Evolutionary conservation across 2,888 invertebrate species (phyloP).

Genomic region (Clanis bilineata): DNA sequence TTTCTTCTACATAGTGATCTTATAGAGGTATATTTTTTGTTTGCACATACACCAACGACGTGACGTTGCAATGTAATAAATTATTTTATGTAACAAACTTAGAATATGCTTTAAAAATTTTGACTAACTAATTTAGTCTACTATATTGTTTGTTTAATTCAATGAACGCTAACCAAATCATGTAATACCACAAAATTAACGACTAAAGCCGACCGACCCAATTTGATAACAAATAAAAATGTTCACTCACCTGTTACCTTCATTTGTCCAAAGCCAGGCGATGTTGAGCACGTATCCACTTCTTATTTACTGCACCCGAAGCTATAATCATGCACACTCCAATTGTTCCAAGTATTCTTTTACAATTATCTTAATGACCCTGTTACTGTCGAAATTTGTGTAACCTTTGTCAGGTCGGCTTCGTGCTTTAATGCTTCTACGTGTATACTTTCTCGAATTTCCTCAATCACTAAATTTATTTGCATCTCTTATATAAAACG

Average conservation of each 20-base stretch:
- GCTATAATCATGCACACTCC: constrained; percentile 6
- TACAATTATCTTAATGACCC: constrained; percentile 36
- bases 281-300: not conserved
- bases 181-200: too few species aligned
- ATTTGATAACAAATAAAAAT: not conserved
- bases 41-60: too few species aligned
- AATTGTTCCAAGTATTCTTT: constrained; percentile 26
- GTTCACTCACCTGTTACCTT: constrained; percentile 2
- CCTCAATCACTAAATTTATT: constrained; percentile 16
- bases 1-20: too few species aligned
- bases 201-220: not conserved
- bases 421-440: constrained; percentile 32
- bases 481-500: not conserved
- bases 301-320: not conserved
- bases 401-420: constrained; percentile 60
- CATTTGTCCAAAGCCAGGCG: not conserved
- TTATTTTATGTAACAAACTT: too few species aligned
- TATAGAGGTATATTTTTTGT: too few species aligned
- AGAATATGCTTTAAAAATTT: too few species aligned
- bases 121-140: too few species aligned
- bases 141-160: too few species aligned
- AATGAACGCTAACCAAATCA: too few species aligned
- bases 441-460: not conserved
- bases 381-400: constrained; percentile 36
- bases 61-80: too few species aligned